phyloP scores from a whole-genome alignment of 64 coral and sea anemone species.

The Porites lutea region DNA sequence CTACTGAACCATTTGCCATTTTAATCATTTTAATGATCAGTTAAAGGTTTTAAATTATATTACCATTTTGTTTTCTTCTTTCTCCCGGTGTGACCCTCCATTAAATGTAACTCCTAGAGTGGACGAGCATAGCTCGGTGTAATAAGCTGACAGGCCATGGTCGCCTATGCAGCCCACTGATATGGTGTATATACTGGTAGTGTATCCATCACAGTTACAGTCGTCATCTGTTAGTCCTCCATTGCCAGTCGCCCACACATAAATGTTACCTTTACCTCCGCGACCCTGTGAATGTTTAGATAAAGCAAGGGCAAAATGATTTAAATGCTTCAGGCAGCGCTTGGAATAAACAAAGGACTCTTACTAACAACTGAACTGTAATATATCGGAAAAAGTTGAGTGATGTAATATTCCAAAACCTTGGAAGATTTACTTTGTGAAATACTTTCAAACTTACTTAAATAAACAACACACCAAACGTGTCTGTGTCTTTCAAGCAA shows the following conservation, averaged over 20 bases:
- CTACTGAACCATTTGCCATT: too few species aligned
- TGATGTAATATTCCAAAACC: too few species aligned
- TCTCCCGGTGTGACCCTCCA: slow-evolving; percentile 88
- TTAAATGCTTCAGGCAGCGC: background rate
- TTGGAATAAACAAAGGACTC: too few species aligned
- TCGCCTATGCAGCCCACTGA: slow-evolving; percentile 86
- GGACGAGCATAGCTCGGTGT: slow-evolving; percentile 87
- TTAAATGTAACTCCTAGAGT: slow-evolving; percentile 90
- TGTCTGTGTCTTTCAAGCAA: background rate
- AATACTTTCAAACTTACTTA: background rate
- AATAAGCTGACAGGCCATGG: slow-evolving; percentile 82
- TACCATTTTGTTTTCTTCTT: slow-evolving; percentile 92
- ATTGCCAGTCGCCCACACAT: slow-evolving; percentile 91
- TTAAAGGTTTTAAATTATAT: background rate
- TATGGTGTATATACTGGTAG: slow-evolving; percentile 90
- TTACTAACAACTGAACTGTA: too few species aligned
- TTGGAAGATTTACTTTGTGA: too few species aligned
- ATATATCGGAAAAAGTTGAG: too few species aligned
- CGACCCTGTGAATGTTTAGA: slow-evolving; percentile 60
- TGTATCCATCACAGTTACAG: slow-evolving; percentile 92
- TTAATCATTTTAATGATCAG: too few species aligned
- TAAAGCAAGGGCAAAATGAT: background rate
- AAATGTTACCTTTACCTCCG: slow-evolving; percentile 88
- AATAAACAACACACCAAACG: background rate
- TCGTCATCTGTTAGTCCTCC: slow-evolving; percentile 95